Evolutionary conservation across 2,888 invertebrate species (phyloP), one percentile per base, ranked within the genome.

Genomic region (Ceratothoa steindachneri): DNA sequence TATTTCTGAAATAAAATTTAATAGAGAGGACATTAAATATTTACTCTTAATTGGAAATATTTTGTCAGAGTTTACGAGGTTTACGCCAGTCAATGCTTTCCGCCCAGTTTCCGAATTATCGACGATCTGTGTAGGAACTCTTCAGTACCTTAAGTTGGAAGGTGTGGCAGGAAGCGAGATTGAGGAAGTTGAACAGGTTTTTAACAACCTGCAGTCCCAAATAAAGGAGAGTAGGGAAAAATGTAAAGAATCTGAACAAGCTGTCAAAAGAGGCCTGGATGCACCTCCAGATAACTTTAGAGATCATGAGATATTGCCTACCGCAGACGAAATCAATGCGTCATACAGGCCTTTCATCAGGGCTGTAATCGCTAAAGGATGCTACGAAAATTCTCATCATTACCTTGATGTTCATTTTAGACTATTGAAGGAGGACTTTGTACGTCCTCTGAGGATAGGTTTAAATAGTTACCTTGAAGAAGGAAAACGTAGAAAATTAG

Each of bases 371-470:
- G 83, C 87, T 0, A 83, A 87, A 64, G 91, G 90, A 19, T 85
- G 87, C 0, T 93, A 91, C 83, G 82, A 85, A 0, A 86, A 86
- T 82, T 86, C 90, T 0, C 89, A 65, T 89, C n/a, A 92, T 81
- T 95, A 95, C 82, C 85, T 95, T 27, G 90, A 91, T 81, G 85
- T 90, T n/a, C 93, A 93, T 81, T 92, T 92, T 82, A 87, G 90
- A 51, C 85, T 93, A 41, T 83, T 94, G 67, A 85, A 92, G 31
- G 93, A 94, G 85, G 94, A 95, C 84, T 93, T 91, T 82, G 87
- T 92, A 31, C 86, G 87, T 22, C 91, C 93, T 0, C 83, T 95
- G 28, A 85, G 91, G 31, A 87, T 89, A 82, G 91, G 90, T 75
- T 87, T 91, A 83, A 15, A 29, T 29, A 12, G 30, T 5, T 67